Conservation (phyloP, 2,113 vertebrate species). For the Trichechus manatus region DNA sequence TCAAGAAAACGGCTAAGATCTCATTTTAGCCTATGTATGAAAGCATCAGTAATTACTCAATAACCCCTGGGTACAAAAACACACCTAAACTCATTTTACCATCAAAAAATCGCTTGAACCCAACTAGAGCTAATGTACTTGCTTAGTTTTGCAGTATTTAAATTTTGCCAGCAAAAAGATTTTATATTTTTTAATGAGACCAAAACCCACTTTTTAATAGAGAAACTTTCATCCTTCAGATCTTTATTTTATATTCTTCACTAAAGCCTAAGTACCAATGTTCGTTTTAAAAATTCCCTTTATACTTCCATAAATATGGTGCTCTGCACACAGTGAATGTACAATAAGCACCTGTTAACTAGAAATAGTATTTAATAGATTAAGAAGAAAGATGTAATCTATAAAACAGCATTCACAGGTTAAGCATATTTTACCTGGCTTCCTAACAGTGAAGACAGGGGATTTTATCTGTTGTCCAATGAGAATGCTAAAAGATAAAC, state of each 20-base stretch:
- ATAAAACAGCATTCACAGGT: background rate
- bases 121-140: background rate
- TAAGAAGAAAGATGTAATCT: background rate
- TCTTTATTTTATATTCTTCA: slow-evolving; percentile 27
- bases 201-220: slow-evolving; percentile 1
- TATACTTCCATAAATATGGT: background rate
- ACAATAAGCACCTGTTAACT: background rate
- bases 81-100: slow-evolving; percentile 11
- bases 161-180: background rate
- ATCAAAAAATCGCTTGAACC: slow-evolving; percentile 3
- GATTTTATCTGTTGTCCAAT: slow-evolving; percentile 24
- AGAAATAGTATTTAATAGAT: background rate
- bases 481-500: slow-evolving; percentile 47
- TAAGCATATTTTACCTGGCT: slow-evolving; percentile 2
- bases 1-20: background rate
- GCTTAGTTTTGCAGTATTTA: slow-evolving; percentile 30
- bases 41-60: slow-evolving; percentile 12
- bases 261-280: background rate
- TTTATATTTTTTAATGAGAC: slow-evolving; percentile 15
- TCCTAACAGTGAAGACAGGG: background rate
- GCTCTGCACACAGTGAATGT: background rate
- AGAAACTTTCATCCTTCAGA: background rate
- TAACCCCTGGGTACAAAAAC: background rate
- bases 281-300: slow-evolving; percentile 41
- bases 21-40: background rate